phyloP scores from a whole-genome alignment of 1,140 invertebrate species.

The Drosophila carrolli region DNA sequence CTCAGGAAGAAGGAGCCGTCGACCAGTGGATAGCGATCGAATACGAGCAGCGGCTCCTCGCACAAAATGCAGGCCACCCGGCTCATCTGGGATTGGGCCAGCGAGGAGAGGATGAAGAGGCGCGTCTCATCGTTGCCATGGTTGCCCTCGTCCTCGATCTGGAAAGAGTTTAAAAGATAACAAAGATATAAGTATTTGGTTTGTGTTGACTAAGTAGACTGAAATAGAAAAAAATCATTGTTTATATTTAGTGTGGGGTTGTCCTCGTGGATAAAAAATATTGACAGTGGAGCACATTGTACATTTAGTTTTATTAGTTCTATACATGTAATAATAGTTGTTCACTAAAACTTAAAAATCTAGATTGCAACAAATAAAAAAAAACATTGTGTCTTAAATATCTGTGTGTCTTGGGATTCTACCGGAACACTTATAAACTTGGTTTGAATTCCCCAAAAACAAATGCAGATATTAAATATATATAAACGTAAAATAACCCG shows the following conservation, averaged over 20 bases:
- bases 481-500: neutral
- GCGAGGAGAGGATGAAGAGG: conserved; percentile 95
- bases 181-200: conserved; percentile 8
- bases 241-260: too few species aligned
- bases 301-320: too few species aligned
- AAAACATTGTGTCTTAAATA: too few species aligned
- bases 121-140: conserved; percentile 98
- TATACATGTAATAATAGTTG: too few species aligned
- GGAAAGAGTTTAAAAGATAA: conserved; percentile 40
- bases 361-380: too few species aligned
- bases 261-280: too few species aligned
- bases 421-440: too few species aligned
- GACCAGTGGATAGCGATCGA: conserved; percentile 97
- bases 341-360: too few species aligned
- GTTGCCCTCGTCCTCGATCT: conserved; percentile 99
- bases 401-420: too few species aligned
- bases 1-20: conserved; percentile 99
- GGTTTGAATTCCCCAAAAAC: too few species aligned
- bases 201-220: neutral
- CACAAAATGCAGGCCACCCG: conserved; percentile 95
- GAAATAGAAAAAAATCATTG: neutral
- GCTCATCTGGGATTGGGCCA: conserved; percentile 93
- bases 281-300: too few species aligned
- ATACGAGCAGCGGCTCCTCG: conserved; percentile 94
- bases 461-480: neutral